Evolutionary conservation across 2,797 vertebrate species (phyloP), one percentile per base, ranked within the genome.

Genomic region (Dicrostonyx torquatus): DNA sequence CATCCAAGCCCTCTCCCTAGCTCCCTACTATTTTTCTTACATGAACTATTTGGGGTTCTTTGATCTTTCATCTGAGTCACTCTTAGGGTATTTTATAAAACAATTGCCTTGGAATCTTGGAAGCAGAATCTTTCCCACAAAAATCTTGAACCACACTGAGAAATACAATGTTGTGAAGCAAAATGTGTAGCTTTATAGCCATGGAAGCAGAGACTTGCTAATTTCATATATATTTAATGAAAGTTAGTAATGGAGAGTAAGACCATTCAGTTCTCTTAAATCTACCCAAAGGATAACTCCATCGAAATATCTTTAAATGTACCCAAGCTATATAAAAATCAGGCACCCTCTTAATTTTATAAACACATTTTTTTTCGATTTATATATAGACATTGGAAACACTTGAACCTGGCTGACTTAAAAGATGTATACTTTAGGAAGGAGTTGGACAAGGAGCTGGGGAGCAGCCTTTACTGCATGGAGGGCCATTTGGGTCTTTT

Each of bases 281-380:
- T 22, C 66, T 55, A 68, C 9, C 37, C 40, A 58, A 84, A 79
- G 26, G 2, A 6, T 87, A 87, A 45, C 18, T 83, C 29, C 78
- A 29, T 55, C n/a, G 58, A 76, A 91, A 93, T 72, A n/a, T 84
- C 43, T 91, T 93, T 73, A 94, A 89, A 89, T 76, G 20, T 5
- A 66, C 0, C 91, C 13, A 24, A 1, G 6, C 80, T 88, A 86
- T 64, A 77, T 82, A 66, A 68, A 86, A 90, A 90, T 5, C 18
- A 82, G 80, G 55, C 1, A 64, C 5, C 20, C 70, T 18, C 60
- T 87, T 66, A 79, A 55, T 55, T 91, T 17, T 50, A 64, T 45
- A 62, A 22, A 89, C 18, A 50, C 11, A 26, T 72, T 92, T 20
- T 29, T 70, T 83, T 96, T 77, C 43, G 22, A 0, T 53, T 76